Evolutionary conservation across 2,888 invertebrate genomes (phyloP), one percentile per base, ranked within the genome.

Genomic region (Philereme vetulata): DNA sequence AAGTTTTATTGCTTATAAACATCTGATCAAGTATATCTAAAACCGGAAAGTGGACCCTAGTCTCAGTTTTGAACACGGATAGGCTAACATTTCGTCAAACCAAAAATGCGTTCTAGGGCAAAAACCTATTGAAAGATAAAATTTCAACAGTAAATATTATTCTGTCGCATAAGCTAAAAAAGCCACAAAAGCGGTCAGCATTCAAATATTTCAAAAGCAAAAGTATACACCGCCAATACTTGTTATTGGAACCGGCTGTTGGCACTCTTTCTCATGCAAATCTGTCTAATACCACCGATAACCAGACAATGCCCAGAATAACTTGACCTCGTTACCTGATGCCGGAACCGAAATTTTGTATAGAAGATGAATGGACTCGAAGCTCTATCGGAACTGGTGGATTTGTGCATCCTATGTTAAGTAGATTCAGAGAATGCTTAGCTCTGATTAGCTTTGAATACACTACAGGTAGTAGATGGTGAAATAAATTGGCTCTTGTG

Each of bases 181-280:
- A 36, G 7, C 35, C 3, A n/a, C 38, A 38, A 64, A 61, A 63
- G 61, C 54, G 62, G 66, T 64, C 66, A 56, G 49, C 52, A 64
- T 68, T 53, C 62, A 72, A 70, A 72, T 64, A 67, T 71, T 70
- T 66, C 66, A 57, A 72, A 71, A 66, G 64, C 70, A 72, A 77
- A 77, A 67, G 67, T 75, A 74, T 71, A 68, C 70, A 59, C 46
- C 64, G 58, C 56, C 68, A 66, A 69, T 68, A 65, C 69, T 68
- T 69, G 70, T 65, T 21, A 21, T 21, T 70, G 71, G 70, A 76
- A 75, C 76, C 75, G 68, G 64, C 70, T 65, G 70, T 68, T 72
- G 68, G 70, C 68, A 67, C 76, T 76, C 78, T 82, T 80, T 81
- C 72, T 76, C 70, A 82, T 81, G 81, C 78, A 80, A 82, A 82